A percentile compares a stretch with the other conserved stretches of the same genome.
These are phyloP conservation scores for Atta colombica DNA, from an alignment of 1,140 invertebrate genomes.

Conservation along the genomic window DNA sequence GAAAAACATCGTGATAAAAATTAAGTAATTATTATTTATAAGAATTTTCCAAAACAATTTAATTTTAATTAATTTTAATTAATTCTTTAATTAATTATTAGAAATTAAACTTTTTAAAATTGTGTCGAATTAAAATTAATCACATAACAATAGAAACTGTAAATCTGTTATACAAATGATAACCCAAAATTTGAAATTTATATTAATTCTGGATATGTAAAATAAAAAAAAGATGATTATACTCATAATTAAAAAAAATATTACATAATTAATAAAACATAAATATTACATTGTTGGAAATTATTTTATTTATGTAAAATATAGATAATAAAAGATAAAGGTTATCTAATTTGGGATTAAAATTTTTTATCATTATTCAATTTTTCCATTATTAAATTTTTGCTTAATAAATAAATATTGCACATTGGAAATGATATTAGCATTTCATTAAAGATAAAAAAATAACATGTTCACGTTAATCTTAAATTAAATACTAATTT, in stretches of 20 bases:
- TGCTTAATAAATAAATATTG: background rate
- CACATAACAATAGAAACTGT: background rate
- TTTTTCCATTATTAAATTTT: too few species aligned
- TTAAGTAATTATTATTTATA: background rate
- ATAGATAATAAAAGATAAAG: background rate
- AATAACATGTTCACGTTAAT: background rate
- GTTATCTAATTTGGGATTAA: too few species aligned
- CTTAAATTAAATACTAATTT: background rate
- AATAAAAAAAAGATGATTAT: background rate
- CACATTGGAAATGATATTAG: background rate
- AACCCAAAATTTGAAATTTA: background rate
- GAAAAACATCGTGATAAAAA: background rate
- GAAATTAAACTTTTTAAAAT: background rate
- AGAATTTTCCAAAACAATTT: background rate
- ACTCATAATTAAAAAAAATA: background rate
- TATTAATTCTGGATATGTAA: background rate
- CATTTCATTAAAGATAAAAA: background rate
- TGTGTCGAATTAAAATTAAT: background rate
- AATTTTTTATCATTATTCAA: too few species aligned
- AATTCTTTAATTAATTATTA: background rate
- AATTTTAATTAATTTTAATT: background rate
- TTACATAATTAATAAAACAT: background rate
- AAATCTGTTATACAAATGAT: background rate
- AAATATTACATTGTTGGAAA: background rate
- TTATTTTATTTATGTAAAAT: background rate